Base-by-base conservation (phyloP, 2,888 invertebrate species). In the Tenthredo livida region DNA sequence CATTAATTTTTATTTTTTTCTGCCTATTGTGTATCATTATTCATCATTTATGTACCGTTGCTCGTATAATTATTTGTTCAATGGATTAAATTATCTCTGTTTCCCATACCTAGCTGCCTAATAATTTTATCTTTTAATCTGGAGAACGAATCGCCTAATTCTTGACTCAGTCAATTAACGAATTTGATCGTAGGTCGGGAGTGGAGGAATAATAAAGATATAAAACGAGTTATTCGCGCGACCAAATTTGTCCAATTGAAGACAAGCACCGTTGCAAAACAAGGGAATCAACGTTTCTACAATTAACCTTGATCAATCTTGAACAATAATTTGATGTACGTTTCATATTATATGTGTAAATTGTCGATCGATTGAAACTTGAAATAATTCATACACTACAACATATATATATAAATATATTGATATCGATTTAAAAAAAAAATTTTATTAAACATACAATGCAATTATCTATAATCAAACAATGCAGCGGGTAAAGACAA, bases 131-230 rank as follows among this genome's bases (percentile, higher is more conserved):
- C 25, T 25, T 10, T 12, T 21, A 61, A 61, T 21, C 61, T 61
- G 12, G 0, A 7, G 25, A 61, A 21, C 25, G 10, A 12, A 61
- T 61, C 61, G 37, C 7, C 25, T 12, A 29, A 33, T 25, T 33
- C 67, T 33, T 33, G 67, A 67, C 67, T 21, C 33, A 33, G 29
- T 67, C 67, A 33, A 33, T 67, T 67, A 67, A 17, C 5, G 33
- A 33, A 67, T 67, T 67, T 17, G 33, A 67, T 67, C 33, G 67
- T 67, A 67, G 67, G 67, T 67, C 67, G 17, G 25, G 61, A 61
- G 61, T 67, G 67, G 6, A 67, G 12, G 15, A 33, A 33, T 33
- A 15, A 33, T 67, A 67, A 33, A 67, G 15, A 67, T 67, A 67
- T 33, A 17, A 67, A 33, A 61, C 61, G 61, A 61, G 29, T 33